Evolutionary conservation across 2,888 invertebrate species (phyloP).

Genomic region (Scaptomyza flava): DNA sequence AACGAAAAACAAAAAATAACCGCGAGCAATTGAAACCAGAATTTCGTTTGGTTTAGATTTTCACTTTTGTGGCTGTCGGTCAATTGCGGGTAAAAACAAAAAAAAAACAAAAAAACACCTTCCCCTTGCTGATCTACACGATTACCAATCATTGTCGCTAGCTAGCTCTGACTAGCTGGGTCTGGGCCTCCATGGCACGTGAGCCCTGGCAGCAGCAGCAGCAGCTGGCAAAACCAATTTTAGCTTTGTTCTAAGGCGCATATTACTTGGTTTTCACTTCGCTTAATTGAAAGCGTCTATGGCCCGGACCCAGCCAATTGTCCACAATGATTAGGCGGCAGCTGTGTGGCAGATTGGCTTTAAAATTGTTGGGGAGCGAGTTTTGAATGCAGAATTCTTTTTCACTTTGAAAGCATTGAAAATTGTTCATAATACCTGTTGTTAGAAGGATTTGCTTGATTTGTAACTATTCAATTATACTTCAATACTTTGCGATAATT

Average conservation of each 20-base stretch:
- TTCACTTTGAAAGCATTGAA: slow-evolving; percentile 4
- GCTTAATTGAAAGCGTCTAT: slow-evolving; percentile 63
- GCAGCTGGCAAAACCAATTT: slow-evolving; percentile 34
- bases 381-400: slow-evolving; percentile 13
- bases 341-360: slow-evolving; percentile 33
- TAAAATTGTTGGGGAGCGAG: slow-evolving; percentile 13
- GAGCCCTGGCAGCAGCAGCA: slow-evolving; percentile 22
- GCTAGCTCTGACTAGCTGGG: slow-evolving; percentile 7
- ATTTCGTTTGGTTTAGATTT: slow-evolving; percentile 79
- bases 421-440: background rate
- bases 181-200: slow-evolving; percentile 27
- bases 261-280: slow-evolving; percentile 52
- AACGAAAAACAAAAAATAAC: slow-evolving; percentile 47
- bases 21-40: slow-evolving; percentile 80
- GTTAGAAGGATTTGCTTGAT: background rate
- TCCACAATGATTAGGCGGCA: slow-evolving; percentile 44
- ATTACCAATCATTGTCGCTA: slow-evolving; percentile 35
- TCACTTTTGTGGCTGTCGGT: slow-evolving; percentile 73
- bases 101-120: background rate
- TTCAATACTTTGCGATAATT: background rate
- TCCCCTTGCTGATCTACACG: background rate
- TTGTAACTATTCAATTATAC: background rate
- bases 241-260: slow-evolving; percentile 58
- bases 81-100: slow-evolving; percentile 25
- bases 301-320: slow-evolving; percentile 29